Evolutionary conservation across 1,140 invertebrate species (phyloP).

Genomic region (Probaryconus sp.): DNA sequence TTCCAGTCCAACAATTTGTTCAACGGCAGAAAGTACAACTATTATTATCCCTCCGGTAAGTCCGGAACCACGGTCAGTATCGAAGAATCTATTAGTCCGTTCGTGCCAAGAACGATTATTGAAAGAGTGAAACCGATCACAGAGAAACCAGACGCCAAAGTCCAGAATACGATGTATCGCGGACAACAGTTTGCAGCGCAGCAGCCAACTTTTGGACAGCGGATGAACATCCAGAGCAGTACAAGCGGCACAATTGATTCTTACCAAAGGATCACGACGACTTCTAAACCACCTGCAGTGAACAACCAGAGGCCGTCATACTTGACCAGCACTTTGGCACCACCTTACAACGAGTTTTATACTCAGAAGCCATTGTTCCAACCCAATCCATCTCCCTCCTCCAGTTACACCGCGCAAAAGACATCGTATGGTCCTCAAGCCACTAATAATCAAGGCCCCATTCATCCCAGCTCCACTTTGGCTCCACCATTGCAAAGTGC

Average conservation of each 20-base stretch:
- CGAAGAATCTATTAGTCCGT: conserved; percentile 75
- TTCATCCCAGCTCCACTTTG: conserved; percentile 29
- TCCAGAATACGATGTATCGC: conserved; percentile 4
- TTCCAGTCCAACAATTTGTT: conserved; percentile 68
- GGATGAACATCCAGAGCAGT: conserved; percentile 67
- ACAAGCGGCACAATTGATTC: conserved; percentile 24
- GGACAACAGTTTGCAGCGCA: conserved; percentile 14
- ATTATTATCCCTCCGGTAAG: conserved; percentile 74
- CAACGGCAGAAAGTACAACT: conserved; percentile 68
- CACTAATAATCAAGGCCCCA: conserved; percentile 37
- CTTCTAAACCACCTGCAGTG: conserved; percentile 12
- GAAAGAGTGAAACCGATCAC: conserved; percentile 64
- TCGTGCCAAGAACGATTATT: conserved; percentile 72
- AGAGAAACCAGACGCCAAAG: conserved; percentile 37
- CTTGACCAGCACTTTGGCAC: conserved; percentile 1
- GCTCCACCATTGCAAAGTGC: conserved; percentile 26
- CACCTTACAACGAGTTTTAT: conserved; percentile 30
- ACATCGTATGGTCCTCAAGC: conserved; percentile 31
- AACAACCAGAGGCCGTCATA: conserved; percentile 35
- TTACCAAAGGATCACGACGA: conserved; percentile 43
- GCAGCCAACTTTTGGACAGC: conserved; percentile 65
- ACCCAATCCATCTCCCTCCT: conserved; percentile 1
- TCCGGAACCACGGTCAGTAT: conserved; percentile 74
- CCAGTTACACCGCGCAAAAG: conserved; percentile 42
- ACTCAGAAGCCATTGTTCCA: conserved; percentile 40